These are phyloP conservation scores for Synchiropus splendidus DNA, from an alignment of 2,113 vertebrate species.

Conservation along the genomic window DNA sequence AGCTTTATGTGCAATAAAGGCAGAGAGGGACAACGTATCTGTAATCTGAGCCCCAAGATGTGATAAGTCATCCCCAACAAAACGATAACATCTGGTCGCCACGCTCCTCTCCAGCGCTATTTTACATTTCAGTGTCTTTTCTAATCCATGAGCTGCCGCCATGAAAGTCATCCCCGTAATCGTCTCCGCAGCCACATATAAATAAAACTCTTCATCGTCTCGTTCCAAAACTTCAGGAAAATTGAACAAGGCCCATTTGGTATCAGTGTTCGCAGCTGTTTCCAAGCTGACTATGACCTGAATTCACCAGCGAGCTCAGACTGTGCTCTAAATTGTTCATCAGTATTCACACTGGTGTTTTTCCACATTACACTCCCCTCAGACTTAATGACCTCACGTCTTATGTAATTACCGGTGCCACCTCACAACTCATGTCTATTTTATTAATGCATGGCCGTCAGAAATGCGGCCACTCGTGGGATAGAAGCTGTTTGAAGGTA, in stretches of 20 bases:
- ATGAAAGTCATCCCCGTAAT: slow-evolving; percentile 23
- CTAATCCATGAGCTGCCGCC: slow-evolving; percentile 38
- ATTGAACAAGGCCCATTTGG: slow-evolving; percentile 29
- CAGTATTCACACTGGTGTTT: slow-evolving; percentile 10
- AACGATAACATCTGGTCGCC: slow-evolving; percentile 56
- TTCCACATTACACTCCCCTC: slow-evolving; percentile 9
- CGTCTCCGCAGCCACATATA: slow-evolving; percentile 20
- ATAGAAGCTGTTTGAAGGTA: slow-evolving; percentile 4
- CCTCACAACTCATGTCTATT: slow-evolving; percentile 10
- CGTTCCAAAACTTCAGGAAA: slow-evolving; percentile 36
- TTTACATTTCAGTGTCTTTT: slow-evolving; percentile 43
- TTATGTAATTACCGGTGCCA: slow-evolving; percentile 9
- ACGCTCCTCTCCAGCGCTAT: slow-evolving; percentile 31
- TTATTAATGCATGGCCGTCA: slow-evolving; percentile 17
- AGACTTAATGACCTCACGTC: slow-evolving; percentile 10
- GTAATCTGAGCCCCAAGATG: slow-evolving; percentile 44
- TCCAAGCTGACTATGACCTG: slow-evolving; percentile 20
- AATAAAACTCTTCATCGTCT: slow-evolving; percentile 48
- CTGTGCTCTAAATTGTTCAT: slow-evolving; percentile 8
- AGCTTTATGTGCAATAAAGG: slow-evolving; percentile 38
- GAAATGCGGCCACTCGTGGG: slow-evolving; percentile 8
- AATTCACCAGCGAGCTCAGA: slow-evolving; percentile 11
- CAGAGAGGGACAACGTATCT: slow-evolving; percentile 40
- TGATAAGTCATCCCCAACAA: slow-evolving; percentile 53
- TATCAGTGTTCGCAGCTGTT: slow-evolving; percentile 26